Conservation (phyloP, 1,140 invertebrate genomes). For the Drosophila pseudoananassae region DNA sequence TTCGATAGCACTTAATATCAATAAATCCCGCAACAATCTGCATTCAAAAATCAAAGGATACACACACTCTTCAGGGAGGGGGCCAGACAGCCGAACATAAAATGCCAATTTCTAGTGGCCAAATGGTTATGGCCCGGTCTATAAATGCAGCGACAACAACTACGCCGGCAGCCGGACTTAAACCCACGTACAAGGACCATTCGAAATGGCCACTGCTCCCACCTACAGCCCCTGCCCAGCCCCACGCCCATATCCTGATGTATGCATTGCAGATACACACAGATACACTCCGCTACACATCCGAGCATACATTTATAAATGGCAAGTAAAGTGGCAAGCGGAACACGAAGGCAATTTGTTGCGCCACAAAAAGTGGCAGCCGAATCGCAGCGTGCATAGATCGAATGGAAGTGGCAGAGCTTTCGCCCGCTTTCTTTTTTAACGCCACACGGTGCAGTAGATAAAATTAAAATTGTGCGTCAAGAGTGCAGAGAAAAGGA, state of each 20-base stretch:
- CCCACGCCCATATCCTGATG: slow-evolving; percentile 19
- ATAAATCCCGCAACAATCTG: slow-evolving; percentile 75
- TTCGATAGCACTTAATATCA: slow-evolving; percentile 70
- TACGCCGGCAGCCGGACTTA: slow-evolving; percentile 20
- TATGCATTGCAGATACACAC: slow-evolving; percentile 4
- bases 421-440: not conserved
- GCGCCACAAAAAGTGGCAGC: slow-evolving; percentile 44
- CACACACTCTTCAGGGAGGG: slow-evolving; percentile 23
- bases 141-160: slow-evolving; percentile 48
- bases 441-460: slow-evolving; percentile 9
- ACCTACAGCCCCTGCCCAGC: slow-evolving; percentile 41
- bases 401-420: slow-evolving; percentile 23
- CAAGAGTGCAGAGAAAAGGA: slow-evolving; percentile 45
- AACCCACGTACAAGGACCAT: slow-evolving; percentile 53
- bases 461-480: slow-evolving; percentile 74
- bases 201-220: slow-evolving; percentile 54
- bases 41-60: slow-evolving; percentile 81
- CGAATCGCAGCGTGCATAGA: slow-evolving; percentile 19
- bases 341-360: slow-evolving; percentile 70
- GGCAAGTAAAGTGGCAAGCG: slow-evolving; percentile 65
- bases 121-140: slow-evolving; percentile 75
- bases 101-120: slow-evolving; percentile 81
- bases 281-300: not conserved
- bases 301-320: slow-evolving; percentile 13
- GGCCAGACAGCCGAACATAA: slow-evolving; percentile 72